Percentiles rank a stretch among this genome's conserved stretches.
Evolutionary conservation across 2,888 invertebrate species (phyloP).

Genomic region (Cheilosia pagana): DNA sequence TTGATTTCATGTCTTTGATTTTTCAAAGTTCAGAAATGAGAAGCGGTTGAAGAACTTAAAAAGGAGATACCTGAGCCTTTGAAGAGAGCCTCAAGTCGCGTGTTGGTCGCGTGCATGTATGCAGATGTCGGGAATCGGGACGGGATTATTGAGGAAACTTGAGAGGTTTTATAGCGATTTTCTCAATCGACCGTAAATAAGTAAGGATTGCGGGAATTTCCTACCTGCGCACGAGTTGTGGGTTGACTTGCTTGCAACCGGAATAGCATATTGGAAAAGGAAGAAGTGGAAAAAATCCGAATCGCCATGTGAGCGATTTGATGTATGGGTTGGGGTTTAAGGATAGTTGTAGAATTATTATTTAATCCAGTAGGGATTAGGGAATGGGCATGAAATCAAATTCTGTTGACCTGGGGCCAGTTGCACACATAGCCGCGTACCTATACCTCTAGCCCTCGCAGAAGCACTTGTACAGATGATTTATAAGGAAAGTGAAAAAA

Average conservation of each 20-base stretch:
- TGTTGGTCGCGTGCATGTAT: conserved; percentile 63
- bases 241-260: conserved; percentile 9
- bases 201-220: neutral
- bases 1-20: conserved; percentile 27
- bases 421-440: no score
- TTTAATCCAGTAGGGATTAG: no score
- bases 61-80: conserved; percentile 28
- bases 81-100: conserved; percentile 46
- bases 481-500: no score
- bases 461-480: no score
- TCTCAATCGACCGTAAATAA: conserved; percentile 25
- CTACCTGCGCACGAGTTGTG: conserved; percentile 19
- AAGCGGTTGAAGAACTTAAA: neutral
- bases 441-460: no score
- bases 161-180: conserved; percentile 16
- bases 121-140: conserved; percentile 41
- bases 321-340: no score
- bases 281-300: neutral
- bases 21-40: neutral
- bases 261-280: neutral
- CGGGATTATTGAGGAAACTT: neutral
- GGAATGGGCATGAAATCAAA: no score
- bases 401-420: no score
- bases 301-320: no score
- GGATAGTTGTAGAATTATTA: no score